Evolutionary conservation across 1,140 invertebrate species (phyloP).

Genomic region (Caenorhabditis brenneri): DNA sequence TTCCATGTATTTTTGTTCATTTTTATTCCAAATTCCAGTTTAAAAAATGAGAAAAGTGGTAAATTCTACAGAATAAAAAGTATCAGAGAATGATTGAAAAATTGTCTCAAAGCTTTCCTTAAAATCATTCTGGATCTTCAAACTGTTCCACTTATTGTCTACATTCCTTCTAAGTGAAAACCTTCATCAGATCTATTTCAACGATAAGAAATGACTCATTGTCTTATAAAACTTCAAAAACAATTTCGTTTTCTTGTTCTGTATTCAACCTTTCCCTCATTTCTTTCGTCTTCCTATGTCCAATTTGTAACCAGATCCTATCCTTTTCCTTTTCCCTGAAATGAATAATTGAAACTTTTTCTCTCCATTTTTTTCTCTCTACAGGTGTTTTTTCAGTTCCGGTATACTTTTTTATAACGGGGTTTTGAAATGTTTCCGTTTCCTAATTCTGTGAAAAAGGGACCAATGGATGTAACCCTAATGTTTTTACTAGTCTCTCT

Average conservation of each 20-base stretch:
- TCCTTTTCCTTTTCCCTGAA: background rate
- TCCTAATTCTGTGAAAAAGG: too few relatives aligned
- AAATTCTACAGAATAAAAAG: too few relatives aligned
- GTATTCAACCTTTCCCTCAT: background rate
- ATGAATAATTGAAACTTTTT: conserved; percentile 1
- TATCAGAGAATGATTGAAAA: background rate
- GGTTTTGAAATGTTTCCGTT: background rate
- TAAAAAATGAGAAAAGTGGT: too few relatives aligned
- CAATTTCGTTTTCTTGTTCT: too few relatives aligned
- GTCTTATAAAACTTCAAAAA: background rate
- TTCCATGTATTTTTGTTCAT: too few relatives aligned
- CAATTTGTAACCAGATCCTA: conserved; percentile 27
- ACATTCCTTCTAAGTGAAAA: background rate
- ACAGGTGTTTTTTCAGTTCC: background rate
- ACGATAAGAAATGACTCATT: background rate
- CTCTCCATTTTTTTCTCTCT: background rate
- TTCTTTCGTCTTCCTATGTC: background rate
- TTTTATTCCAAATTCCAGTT: too few relatives aligned
- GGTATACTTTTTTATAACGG: background rate
- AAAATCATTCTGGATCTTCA: background rate
- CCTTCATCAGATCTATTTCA: background rate
- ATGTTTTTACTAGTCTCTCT: background rate
- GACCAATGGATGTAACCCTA: background rate
- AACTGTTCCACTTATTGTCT: background rate
- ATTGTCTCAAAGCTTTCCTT: too few relatives aligned